phyloP scores from a whole-genome alignment of 2,888 invertebrate species.

The Gastracanthus pulcherrimus region DNA sequence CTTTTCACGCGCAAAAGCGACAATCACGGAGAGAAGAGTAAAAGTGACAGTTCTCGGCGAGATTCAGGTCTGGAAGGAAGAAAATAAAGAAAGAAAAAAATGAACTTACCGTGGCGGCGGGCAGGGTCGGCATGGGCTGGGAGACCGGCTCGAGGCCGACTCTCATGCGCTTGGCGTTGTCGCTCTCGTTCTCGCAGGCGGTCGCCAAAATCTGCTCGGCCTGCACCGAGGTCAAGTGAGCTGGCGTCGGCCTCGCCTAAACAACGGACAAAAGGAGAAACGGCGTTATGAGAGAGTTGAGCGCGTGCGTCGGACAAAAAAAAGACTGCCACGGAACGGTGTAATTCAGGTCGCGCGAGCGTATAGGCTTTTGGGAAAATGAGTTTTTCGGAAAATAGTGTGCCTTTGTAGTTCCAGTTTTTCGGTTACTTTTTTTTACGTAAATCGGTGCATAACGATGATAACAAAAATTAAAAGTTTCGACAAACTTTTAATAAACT shows the following conservation, averaged over 20 bases:
- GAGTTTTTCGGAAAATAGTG: too few relatives aligned
- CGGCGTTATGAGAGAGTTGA: conserved; percentile 18
- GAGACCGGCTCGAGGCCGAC: conserved; percentile 96
- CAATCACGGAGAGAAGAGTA: too few relatives aligned
- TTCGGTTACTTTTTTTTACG: too few relatives aligned
- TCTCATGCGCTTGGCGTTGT: conserved; percentile 98
- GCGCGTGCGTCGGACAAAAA: too few relatives aligned
- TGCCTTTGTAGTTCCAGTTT: too few relatives aligned
- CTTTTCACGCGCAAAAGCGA: not conserved
- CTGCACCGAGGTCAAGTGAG: conserved; percentile 97
- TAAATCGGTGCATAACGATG: too few relatives aligned
- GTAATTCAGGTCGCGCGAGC: too few relatives aligned
- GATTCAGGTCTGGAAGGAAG: not conserved
- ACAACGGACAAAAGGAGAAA: conserved; percentile 52
- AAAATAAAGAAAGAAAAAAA: too few relatives aligned
- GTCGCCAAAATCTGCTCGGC: conserved; percentile 97
- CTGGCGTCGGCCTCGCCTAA: conserved; percentile 95
- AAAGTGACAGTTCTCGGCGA: not conserved
- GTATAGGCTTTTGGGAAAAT: too few relatives aligned
- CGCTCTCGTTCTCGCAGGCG: conserved; percentile 98
- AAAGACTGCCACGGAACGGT: too few relatives aligned
- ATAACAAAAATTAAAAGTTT: too few relatives aligned
- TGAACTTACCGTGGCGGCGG: conserved; percentile 82
- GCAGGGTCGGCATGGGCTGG: conserved; percentile 90
- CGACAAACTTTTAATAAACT: too few relatives aligned